Evolutionary conservation across 2,888 invertebrate species (phyloP), one percentile per base, ranked within the genome.

Genomic region (Agrilus mali): DNA sequence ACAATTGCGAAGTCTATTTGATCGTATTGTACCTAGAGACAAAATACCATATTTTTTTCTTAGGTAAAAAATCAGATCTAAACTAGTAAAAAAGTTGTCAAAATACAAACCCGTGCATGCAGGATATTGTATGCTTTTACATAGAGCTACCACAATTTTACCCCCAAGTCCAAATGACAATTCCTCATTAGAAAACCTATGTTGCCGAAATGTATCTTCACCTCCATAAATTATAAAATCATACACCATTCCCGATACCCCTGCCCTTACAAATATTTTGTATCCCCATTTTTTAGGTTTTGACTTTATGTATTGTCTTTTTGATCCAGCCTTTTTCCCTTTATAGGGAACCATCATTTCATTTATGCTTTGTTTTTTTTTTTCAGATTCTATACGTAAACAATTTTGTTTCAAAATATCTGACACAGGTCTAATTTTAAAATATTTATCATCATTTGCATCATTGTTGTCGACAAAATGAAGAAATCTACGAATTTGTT

Each of bases 271-370:
- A 51, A 52, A 52, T n/a, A 54, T 38, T 42, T 55, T 52, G 13
- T 48, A 51, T 13, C 50, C 52, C 47, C 52, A 51, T 47, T 50
- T 50, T 22, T 45, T 40, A 16, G 53, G 50, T 32, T 53, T 47
- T 17, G 46, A 48, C 13, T 45, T 51, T 41, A 52, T 49, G 45
- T 54, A 54, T 39, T 55, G 55, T 40, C 42, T 41, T 15, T 36
- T 33, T 17, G 16, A 38, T 36, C 40, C 43, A 10, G 47, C 44
- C 36, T 39, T 42, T 43, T 36, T 47, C 7, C 51, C 49, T 33
- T 50, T 50, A 40, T 48, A 48, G 36, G 48, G 46, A 16, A 49
- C 36, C 48, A 50, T 50, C 45, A 47, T 47, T 44, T 49, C 44
- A 38, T 53, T 49, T n/a, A 49, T 39, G n/a, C 22, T 40, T 8